Evolutionary conservation across 2,888 invertebrate genomes (phyloP).

Genomic region (Anticlea derivata): DNA sequence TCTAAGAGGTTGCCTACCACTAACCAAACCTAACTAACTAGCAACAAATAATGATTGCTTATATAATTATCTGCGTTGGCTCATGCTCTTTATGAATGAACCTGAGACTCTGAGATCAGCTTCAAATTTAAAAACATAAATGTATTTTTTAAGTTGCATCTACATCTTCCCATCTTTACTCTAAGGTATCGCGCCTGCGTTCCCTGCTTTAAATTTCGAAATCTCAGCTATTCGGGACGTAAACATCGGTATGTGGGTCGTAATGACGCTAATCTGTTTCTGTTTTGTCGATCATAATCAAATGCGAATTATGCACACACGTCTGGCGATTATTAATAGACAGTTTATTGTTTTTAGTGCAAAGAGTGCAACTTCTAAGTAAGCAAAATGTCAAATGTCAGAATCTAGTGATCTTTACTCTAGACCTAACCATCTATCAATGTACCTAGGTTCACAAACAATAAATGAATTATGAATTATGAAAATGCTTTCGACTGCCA

Average conservation of each 20-base stretch:
- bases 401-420: no score
- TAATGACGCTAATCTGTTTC: slow-evolving; percentile 46
- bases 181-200: slow-evolving; percentile 28
- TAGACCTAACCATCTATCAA: no score
- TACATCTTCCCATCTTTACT: background rate
- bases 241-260: slow-evolving; percentile 69
- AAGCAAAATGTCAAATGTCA: background rate
- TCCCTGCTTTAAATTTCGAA: slow-evolving; percentile 48
- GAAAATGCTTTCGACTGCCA: background rate
- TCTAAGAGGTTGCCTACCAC: no score
- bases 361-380: slow-evolving; percentile 10
- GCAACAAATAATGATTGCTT: no score
- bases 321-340: slow-evolving; percentile 28
- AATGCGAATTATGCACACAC: slow-evolving; percentile 39
- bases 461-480: no score
- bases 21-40: no score
- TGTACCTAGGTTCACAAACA: no score
- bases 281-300: slow-evolving; percentile 55
- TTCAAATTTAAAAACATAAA: no score
- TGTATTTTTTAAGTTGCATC: no score
- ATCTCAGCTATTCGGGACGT: slow-evolving; percentile 60
- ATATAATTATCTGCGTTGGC: no score
- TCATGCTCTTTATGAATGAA: no score
- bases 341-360: slow-evolving; percentile 26
- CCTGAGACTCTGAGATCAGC: no score